Percentiles rank a stretch among this genome's conserved stretches.
phyloP scores from a whole-genome alignment of 2,888 invertebrate genomes.

The Ophraella communa region DNA sequence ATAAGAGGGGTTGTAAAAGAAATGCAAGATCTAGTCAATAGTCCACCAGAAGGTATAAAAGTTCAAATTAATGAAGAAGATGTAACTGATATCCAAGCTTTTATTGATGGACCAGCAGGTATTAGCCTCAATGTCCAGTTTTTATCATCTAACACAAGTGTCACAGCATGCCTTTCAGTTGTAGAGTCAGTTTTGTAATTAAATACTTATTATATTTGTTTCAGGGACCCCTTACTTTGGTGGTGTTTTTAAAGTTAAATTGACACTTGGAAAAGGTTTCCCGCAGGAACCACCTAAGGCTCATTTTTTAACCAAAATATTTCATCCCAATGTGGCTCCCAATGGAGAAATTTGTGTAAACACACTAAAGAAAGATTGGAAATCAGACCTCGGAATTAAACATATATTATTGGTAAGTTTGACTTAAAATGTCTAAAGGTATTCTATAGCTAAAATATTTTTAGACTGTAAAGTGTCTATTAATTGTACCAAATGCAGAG shows the following conservation, averaged over 20 bases:
- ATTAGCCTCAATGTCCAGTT: neutral
- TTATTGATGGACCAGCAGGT: slow-evolving; percentile 82
- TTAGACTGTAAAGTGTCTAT: slow-evolving; percentile 90
- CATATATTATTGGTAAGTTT: slow-evolving; percentile 82
- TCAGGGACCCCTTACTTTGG: slow-evolving; percentile 87
- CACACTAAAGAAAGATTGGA: slow-evolving; percentile 96
- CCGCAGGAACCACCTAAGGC: slow-evolving; percentile 92
- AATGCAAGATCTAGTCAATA: slow-evolving; percentile 80
- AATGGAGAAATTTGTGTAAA: slow-evolving; percentile 97
- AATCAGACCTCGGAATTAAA: slow-evolving; percentile 92
- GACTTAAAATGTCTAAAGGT: neutral
- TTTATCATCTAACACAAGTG: neutral
- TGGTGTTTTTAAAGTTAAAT: slow-evolving; percentile 87
- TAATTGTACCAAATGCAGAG: slow-evolving; percentile 97
- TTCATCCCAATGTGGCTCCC: slow-evolving; percentile 94
- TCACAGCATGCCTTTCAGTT: neutral
- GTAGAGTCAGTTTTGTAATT: neutral
- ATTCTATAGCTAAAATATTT: slow-evolving; percentile 24
- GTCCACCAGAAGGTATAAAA: slow-evolving; percentile 91
- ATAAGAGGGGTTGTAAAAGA: slow-evolving; percentile 87
- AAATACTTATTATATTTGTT: neutral
- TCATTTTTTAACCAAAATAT: slow-evolving; percentile 92
- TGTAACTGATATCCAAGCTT: slow-evolving; percentile 91
- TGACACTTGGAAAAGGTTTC: slow-evolving; percentile 91
- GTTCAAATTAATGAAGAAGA: slow-evolving; percentile 90